A percentile compares a stretch with the other conserved stretches of the same genome.
Evolutionary conservation across 1,140 invertebrate species (phyloP).

Genomic region (Pygmarrhopalites habei): DNA sequence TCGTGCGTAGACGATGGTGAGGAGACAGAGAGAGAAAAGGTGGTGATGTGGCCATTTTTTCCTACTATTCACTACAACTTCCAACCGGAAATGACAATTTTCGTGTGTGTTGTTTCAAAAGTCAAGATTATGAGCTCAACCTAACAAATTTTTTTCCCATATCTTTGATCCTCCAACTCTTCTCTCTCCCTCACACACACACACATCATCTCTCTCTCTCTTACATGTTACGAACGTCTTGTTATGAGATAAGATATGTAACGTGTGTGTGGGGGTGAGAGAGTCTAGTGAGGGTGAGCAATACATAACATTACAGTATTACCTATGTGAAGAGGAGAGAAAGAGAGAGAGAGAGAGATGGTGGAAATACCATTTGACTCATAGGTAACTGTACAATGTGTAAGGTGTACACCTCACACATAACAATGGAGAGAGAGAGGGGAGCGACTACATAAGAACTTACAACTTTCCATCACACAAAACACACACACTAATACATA

Average conservation of each 20-base stretch:
- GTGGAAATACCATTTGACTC: too few relatives aligned
- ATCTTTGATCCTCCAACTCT: neutral
- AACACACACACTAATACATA: too few relatives aligned
- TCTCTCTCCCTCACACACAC: neutral
- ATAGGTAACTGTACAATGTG: too few relatives aligned
- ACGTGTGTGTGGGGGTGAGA: neutral
- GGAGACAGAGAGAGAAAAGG: too few relatives aligned
- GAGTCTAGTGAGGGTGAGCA: neutral
- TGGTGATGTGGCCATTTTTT: too few relatives aligned
- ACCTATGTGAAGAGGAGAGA: too few relatives aligned
- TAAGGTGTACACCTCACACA: too few relatives aligned
- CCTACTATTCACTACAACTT: neutral
- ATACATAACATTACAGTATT: neutral
- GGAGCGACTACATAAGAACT: conserved; percentile 2
- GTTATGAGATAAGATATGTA: neutral
- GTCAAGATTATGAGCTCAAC: neutral
- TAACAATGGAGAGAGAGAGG: too few relatives aligned
- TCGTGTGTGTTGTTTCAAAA: neutral
- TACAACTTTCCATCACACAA: neutral
- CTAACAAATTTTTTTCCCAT: neutral
- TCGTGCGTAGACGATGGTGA: too few relatives aligned
- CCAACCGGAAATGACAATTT: neutral
- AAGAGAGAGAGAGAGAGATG: too few relatives aligned
- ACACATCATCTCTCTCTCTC: neutral
- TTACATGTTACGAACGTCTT: neutral